Conservation (phyloP, 2,113 vertebrate species). For the Lucifuga dentata region DNA sequence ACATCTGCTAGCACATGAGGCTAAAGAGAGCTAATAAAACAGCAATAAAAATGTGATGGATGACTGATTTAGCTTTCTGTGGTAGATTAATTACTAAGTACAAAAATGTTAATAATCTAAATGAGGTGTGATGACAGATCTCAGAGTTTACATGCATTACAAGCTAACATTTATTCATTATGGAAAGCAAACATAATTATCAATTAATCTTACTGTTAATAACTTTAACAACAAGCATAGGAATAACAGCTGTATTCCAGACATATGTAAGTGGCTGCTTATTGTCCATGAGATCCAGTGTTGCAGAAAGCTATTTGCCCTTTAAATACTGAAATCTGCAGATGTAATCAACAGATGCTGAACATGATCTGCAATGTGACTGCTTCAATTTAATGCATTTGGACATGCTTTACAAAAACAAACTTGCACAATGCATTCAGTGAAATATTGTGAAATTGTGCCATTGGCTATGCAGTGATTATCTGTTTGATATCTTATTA, state of each 20-base stretch:
- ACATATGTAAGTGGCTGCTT: not conserved
- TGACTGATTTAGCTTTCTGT: not conserved
- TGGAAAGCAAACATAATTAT: too few relatives aligned
- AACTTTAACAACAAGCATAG: constrained; percentile 5
- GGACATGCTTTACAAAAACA: constrained; percentile 18
- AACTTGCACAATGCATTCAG: constrained; percentile 41
- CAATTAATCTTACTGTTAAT: too few relatives aligned
- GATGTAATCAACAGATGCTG: constrained; percentile 48
- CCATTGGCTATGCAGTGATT: constrained; percentile 15
- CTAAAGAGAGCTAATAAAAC: too few relatives aligned
- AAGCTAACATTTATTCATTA: too few relatives aligned
- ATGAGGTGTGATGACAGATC: not conserved
- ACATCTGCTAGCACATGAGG: too few relatives aligned
- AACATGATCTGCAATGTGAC: constrained; percentile 46
- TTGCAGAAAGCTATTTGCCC: constrained; percentile 30
- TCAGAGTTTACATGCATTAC: not conserved
- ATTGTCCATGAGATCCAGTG: constrained; percentile 12
- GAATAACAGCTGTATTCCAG: not conserved
- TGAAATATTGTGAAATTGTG: constrained; percentile 27
- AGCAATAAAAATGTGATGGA: too few relatives aligned
- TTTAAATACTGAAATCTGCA: constrained; percentile 17
- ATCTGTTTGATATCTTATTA: constrained; percentile 21
- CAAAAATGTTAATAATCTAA: not conserved
- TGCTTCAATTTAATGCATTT: constrained; percentile 35
- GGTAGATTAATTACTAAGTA: not conserved